Evolutionary conservation across 2,113 vertebrate genomes (phyloP).

Genomic region (Hemichromis elongatus): DNA sequence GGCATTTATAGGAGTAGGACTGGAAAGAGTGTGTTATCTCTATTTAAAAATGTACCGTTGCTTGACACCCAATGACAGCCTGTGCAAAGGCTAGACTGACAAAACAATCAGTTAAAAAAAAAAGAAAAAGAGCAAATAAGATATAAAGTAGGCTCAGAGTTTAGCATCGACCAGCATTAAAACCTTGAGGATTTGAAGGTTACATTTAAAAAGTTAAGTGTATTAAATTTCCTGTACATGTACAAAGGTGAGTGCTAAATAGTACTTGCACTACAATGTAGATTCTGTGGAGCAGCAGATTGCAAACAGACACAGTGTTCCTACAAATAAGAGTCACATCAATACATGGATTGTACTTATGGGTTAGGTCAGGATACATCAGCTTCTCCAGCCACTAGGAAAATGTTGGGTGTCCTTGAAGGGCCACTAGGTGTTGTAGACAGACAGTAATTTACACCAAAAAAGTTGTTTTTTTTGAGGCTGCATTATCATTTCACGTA

Average conservation of each 20-base stretch:
- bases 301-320: neutral
- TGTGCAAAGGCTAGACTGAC: neutral
- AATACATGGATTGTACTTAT: neutral
- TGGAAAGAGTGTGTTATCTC: neutral
- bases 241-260: neutral
- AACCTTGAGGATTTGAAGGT: neutral
- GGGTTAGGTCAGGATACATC: neutral
- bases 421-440: neutral
- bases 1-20: neutral
- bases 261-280: neutral
- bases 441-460: neutral
- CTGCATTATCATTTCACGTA: rapidly evolving
- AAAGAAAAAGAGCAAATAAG: too few relatives aligned
- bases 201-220: neutral
- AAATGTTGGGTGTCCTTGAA: neutral
- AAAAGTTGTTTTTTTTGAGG: neutral
- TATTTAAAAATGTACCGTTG: neutral
- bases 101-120: neutral
- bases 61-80: neutral
- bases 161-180: neutral
- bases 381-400: neutral
- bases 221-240: neutral
- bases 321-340: neutral
- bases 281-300: neutral
- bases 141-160: neutral